Evolutionary conservation across 2,797 vertebrate genomes (phyloP), one percentile per base, ranked within the genome.

Genomic region (Manis crassicaudata): DNA sequence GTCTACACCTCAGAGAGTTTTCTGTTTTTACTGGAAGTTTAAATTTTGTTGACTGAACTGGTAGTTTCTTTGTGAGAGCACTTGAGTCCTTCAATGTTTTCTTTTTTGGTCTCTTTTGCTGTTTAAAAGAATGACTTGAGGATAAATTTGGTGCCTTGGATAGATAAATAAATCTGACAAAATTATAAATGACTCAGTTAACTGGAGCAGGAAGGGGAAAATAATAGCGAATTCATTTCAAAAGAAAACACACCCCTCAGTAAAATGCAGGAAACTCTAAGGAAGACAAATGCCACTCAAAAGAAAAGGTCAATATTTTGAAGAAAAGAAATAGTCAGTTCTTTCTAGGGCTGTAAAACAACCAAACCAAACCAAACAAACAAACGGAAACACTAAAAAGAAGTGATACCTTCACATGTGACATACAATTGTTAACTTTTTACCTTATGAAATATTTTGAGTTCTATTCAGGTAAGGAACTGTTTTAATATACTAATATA

Each of bases 11-110:
- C 96, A 96, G 97, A 97, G 98, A 92, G 83, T 87, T 98, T 95
- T 1, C 46, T 98, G 98, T 97, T 98, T 98, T 98, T 98, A 98
- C 98, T 98, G 98, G 98, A 98, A 98, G 94, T 96, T 97, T 94
- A 97, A 92, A 95, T 97, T 98, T 97, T 97, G 96, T 98, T 98
- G 96, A 97, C 98, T 70, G 27, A 97, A 97, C 97, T 92, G 94
- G 95, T 50, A 94, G 96, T 94, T 94, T 96, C 92, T 96, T 97
- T 96, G 96, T 96, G 86, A 82, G 90, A 91, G 88, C 75, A 52
- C 85, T 95, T 94, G 93, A 92, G 79, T 84, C 62, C 54, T 95
- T 92, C 95, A 95, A 93, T 97, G 96, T 96, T 97, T 96, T 96
- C 96, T 92, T 97, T 97, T 96, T 96, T 96, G 96, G 96, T 92